phyloP scores from a whole-genome alignment of 2,797 vertebrate species.

The Australoheros facetus region DNA sequence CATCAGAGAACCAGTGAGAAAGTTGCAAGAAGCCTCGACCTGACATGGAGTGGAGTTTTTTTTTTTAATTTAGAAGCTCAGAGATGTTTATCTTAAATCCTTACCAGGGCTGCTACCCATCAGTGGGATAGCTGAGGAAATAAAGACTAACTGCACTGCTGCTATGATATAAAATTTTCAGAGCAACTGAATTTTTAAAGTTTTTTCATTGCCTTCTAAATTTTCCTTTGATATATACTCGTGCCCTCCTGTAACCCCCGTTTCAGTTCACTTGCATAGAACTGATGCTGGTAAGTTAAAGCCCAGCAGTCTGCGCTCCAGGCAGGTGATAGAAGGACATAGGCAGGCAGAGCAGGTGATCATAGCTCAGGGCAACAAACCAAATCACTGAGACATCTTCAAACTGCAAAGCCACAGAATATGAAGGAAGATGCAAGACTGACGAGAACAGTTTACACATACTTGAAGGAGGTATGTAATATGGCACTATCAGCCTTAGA shows the following conservation, averaged over 20 bases:
- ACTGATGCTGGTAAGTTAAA: neutral
- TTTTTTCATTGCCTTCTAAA: neutral
- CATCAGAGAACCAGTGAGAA: constrained; percentile 27
- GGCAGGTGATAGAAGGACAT: constrained; percentile 16
- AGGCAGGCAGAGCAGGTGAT: constrained; percentile 11
- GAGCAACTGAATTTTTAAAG: neutral
- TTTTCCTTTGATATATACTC: neutral
- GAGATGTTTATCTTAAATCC: constrained; percentile 6
- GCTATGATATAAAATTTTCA: neutral
- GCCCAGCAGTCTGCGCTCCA: neutral
- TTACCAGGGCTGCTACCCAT: neutral
- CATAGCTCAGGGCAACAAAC: neutral
- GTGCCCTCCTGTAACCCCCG: neutral
- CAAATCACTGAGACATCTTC: neutral
- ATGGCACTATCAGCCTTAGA: neutral
- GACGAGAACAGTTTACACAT: neutral
- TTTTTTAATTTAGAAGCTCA: constrained; percentile 17
- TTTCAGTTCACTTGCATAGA: neutral
- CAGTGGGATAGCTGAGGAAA: neutral
- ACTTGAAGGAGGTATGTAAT: neutral
- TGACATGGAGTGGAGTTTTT: constrained; percentile 15
- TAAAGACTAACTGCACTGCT: neutral
- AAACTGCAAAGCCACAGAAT: constrained; percentile 14
- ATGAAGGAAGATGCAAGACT: neutral
- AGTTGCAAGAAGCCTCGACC: constrained; percentile 42